A percentile compares a stretch with the other conserved stretches of the same genome.
phyloP scores from a whole-genome alignment of 2,113 vertebrate species.

The Xiphorhynchus elegans region DNA sequence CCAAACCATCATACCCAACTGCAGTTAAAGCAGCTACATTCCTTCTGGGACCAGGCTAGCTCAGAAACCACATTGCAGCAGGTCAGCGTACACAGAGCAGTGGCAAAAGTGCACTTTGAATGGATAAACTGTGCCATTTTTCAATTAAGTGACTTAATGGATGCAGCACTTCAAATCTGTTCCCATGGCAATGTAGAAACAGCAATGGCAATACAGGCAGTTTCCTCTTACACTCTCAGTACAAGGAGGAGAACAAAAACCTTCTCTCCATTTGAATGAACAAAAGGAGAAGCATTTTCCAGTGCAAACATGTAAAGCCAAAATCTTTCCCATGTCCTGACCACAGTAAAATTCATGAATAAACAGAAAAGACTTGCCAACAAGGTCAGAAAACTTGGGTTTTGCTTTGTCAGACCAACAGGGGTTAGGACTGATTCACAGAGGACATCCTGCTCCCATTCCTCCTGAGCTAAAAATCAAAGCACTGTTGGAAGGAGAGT shows the following conservation, averaged over 20 bases:
- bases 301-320: conserved; percentile 61
- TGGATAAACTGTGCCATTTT: conserved; percentile 30
- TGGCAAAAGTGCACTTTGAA: conserved; percentile 16
- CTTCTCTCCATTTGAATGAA: conserved; percentile 62
- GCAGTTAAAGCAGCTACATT: not conserved
- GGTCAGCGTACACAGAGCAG: not conserved
- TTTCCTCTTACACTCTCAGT: not conserved
- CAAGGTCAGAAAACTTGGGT: conserved; percentile 49
- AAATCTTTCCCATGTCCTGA: conserved; percentile 63
- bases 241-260: conserved; percentile 60
- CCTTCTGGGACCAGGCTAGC: not conserved
- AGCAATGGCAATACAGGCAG: conserved; percentile 23
- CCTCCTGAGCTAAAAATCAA: conserved; percentile 43
- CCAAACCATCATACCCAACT: not conserved
- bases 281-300: conserved; percentile 57
- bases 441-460: conserved; percentile 30
- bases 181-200: conserved; percentile 64
- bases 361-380: conserved; percentile 57
- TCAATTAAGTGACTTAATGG: conserved; percentile 54
- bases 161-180: conserved; percentile 62
- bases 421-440: conserved; percentile 39
- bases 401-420: conserved; percentile 41
- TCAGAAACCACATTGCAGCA: not conserved
- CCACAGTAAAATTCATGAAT: conserved; percentile 66
- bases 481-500: conserved; percentile 21